Evolutionary conservation across 2,113 vertebrate genomes (phyloP).

Genomic region (Arothron firmamentum): DNA sequence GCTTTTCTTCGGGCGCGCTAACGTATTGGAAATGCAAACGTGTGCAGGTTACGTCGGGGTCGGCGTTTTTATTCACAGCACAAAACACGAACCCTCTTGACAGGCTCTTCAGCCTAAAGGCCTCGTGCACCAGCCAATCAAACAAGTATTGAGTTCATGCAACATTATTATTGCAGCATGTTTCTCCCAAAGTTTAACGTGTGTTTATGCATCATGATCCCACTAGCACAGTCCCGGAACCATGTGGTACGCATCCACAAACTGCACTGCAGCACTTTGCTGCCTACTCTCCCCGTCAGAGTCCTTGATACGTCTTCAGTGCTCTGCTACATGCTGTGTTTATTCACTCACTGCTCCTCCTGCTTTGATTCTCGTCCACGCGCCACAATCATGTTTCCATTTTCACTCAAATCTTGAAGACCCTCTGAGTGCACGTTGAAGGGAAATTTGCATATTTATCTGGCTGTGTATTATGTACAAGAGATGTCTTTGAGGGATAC

Average conservation of each 20-base stretch:
- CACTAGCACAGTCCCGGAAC: background rate
- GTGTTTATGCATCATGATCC: background rate
- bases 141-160: background rate
- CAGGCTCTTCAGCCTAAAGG: constrained; percentile 17
- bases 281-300: background rate
- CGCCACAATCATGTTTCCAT: too few relatives aligned
- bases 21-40: background rate
- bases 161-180: background rate
- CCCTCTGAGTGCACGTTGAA: background rate
- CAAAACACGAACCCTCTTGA: constrained; percentile 27
- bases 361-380: background rate
- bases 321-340: background rate
- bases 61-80: constrained; percentile 8
- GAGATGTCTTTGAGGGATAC: too few relatives aligned
- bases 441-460: background rate
- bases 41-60: background rate
- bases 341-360: background rate
- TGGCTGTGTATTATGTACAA: background rate
- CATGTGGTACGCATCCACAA: constrained; percentile 2
- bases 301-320: background rate
- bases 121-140: constrained; percentile 13
- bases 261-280: constrained; percentile 27
- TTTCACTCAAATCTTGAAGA: background rate
- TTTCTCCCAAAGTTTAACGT: background rate
- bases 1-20: too few relatives aligned